Conservation (phyloP, 2,888 invertebrate genomes). For the Heliothis peltigera region DNA sequence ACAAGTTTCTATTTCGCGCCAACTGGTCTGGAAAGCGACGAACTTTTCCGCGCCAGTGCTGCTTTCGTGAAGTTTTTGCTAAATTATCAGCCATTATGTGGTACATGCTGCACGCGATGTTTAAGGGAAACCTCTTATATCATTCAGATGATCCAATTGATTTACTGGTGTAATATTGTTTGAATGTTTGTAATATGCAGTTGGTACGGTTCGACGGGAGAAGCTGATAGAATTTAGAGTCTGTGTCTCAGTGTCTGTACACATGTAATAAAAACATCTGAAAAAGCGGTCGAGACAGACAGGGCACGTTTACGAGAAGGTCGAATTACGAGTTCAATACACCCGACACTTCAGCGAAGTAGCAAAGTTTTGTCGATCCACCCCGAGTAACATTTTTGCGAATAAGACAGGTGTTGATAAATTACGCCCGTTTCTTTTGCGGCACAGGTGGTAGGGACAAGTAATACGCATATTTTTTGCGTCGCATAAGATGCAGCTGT, state of each 20-base stretch:
- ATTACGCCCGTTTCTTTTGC: background rate
- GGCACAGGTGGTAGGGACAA: slow-evolving; percentile 1
- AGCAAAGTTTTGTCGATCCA: background rate
- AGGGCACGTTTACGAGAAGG: background rate
- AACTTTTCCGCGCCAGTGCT: slow-evolving; percentile 55
- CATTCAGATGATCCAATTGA: slow-evolving; percentile 43
- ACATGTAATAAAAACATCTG: background rate
- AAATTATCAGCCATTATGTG: slow-evolving; percentile 41
- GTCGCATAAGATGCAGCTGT: slow-evolving; percentile 30
- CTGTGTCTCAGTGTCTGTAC: background rate
- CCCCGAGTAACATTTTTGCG: background rate
- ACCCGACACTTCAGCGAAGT: background rate
- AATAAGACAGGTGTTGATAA: slow-evolving; percentile 10
- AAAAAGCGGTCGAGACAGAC: background rate
- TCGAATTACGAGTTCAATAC: background rate
- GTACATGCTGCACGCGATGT: slow-evolving; percentile 43
- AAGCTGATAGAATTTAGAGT: background rate
- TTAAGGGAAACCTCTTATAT: slow-evolving; percentile 47
- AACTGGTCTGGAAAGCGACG: slow-evolving; percentile 73
- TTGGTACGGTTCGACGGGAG: background rate
- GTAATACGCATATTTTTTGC: slow-evolving; percentile 28
- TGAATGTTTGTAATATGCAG: too few species aligned
- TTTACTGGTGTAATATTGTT: slow-evolving; percentile 29
- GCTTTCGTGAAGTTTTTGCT: slow-evolving; percentile 41
- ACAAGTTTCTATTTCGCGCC: slow-evolving; percentile 79